Evolutionary conservation across 2,888 invertebrate species (phyloP).

Genomic region (Drosophila hamatofila): DNA sequence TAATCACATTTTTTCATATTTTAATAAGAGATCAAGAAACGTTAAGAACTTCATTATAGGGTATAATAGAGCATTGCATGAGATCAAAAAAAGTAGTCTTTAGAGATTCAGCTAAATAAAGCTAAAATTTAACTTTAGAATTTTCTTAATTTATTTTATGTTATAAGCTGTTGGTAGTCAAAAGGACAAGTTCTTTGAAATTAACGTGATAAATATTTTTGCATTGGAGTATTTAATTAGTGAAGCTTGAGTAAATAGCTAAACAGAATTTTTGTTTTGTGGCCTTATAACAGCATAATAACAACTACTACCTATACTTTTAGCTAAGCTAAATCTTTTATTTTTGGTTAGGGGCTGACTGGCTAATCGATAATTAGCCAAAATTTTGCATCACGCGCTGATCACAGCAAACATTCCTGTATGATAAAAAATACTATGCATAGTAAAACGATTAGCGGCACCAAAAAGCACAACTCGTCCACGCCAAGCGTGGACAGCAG

Average conservation of each 20-base stretch:
- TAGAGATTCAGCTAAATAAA: not conserved
- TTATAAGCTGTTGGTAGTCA: not conserved
- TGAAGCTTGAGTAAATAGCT: not conserved
- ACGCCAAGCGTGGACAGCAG: slow-evolving; percentile 60
- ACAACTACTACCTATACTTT: slow-evolving; percentile 28
- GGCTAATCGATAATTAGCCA: slow-evolving; percentile 14
- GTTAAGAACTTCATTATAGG: no score
- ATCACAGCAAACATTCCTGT: slow-evolving; percentile 74
- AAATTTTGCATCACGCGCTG: slow-evolving; percentile 56
- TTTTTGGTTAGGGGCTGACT: slow-evolving; percentile 10
- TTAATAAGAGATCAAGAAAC: no score
- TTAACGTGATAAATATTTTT: not conserved
- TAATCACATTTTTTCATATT: no score
- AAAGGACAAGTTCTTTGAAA: not conserved
- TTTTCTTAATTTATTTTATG: not conserved
- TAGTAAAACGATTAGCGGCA: slow-evolving; percentile 72
- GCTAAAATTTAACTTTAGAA: no score
- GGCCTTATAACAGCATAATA: slow-evolving; percentile 5
- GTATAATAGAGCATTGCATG: not conserved
- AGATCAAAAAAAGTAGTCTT: not conserved
- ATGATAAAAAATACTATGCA: slow-evolving; percentile 76
- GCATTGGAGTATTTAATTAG: not conserved
- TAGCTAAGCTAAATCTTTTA: slow-evolving; percentile 50
- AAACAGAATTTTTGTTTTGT: slow-evolving; percentile 22
- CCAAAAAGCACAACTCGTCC: slow-evolving; percentile 69